These are phyloP conservation scores for Akabosia matsudoensis DNA, from an alignment of 1,140 invertebrate genomes.

Conservation along the genomic window DNA sequence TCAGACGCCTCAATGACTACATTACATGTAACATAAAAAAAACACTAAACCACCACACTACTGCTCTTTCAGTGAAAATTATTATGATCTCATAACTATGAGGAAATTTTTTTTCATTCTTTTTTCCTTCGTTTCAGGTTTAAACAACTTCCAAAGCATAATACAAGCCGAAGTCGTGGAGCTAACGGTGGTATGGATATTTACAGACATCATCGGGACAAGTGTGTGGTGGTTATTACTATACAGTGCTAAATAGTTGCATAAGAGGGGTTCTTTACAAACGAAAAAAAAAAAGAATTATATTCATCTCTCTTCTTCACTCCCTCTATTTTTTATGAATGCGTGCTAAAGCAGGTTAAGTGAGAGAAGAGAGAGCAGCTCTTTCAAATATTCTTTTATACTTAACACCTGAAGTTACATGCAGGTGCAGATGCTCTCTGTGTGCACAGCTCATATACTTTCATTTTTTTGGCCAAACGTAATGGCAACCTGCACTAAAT, in stretches of 20 bases:
- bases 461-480: conserved; percentile 9
- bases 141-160: background rate
- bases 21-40: background rate
- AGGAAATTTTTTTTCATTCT: conserved; percentile 15
- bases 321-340: conserved; percentile 6
- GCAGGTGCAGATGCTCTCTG: conserved; percentile 12
- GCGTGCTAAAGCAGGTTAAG: background rate
- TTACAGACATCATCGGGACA: background rate
- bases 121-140: background rate
- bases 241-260: conserved; percentile 15
- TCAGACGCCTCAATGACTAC: background rate
- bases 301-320: background rate
- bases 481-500: background rate
- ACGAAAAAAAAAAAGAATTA: too few relatives aligned
- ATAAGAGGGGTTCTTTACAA: conserved; percentile 17
- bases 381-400: conserved; percentile 1
- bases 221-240: conserved; percentile 1
- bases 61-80: background rate
- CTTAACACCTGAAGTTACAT: conserved; percentile 18
- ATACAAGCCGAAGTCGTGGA: background rate
- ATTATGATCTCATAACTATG: conserved; percentile 16
- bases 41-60: background rate
- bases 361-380: background rate
- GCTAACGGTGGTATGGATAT: background rate
- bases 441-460: background rate